Evolutionary conservation across 2,888 invertebrate genomes (phyloP), one percentile per base, ranked within the genome.

Genomic region (Chymomyza fuscimana): DNA sequence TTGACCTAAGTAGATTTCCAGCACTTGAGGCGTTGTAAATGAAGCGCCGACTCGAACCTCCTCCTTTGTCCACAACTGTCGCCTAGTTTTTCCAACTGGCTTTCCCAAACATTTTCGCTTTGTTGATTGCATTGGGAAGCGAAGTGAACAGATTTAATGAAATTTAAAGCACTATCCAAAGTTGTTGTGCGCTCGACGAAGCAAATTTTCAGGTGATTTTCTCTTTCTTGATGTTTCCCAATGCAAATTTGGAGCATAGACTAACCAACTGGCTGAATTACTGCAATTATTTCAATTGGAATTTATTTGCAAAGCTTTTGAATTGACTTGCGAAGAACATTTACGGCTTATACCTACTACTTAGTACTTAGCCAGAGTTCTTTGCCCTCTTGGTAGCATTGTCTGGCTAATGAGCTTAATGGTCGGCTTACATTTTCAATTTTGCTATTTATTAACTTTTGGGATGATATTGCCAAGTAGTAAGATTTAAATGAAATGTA

Each of bases 131-230:
- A 83, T 81, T 84, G 80, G 87, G 86, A 87, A 84, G 82, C 88
- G 88, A 86, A 87, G 86, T 86, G 79, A 87, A 78, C 84, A 76
- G 86, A 87, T 86, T 87, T 85, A 85, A 85, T 85, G 86, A 87
- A 85, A 85, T 85, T 85, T 87, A 81, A 85, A 87, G 77, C 71
- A 75, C 76, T 81, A 69, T 74, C 78, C 81, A 69, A 73, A 74
- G 76, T 73, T 78, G 73, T 69, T 54, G 52, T 19, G 5, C 16
- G 52, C 52, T 54, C 7, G 52, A 7, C 52, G 9, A 54, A 19
- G 52, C 52, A 54, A 12, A 54, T 54, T 51, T 68, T 10, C 78
- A 76, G 73, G 58, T 58, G 58, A 58, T 29, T 58, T 29, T 29
- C 58, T 15, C 29, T 25, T 25, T 25, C 22, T 58, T 76, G 63